These are phyloP conservation scores for Setipinna tenuifilis DNA, from an alignment of 2,797 vertebrate genomes.

Conservation along the genomic window DNA sequence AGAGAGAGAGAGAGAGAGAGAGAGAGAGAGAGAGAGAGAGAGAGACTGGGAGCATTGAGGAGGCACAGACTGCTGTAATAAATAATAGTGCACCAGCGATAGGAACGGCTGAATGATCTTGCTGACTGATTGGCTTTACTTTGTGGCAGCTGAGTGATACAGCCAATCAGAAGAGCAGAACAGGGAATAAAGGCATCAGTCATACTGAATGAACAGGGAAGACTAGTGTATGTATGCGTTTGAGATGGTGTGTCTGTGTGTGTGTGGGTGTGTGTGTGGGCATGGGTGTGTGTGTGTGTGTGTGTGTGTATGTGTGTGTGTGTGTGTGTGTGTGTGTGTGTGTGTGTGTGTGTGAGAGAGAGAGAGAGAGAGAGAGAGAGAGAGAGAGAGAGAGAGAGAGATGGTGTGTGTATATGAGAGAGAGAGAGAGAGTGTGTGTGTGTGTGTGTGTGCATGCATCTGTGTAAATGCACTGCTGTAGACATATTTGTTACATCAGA, in stretches of 20 bases:
- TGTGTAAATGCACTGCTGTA: slow-evolving; percentile 8
- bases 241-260: slow-evolving; percentile 14
- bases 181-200: slow-evolving; percentile 25
- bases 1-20: slow-evolving; percentile 1
- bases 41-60: background rate
- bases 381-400: background rate
- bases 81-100: background rate
- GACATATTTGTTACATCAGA: background rate
- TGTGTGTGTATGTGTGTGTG: slow-evolving; percentile 23
- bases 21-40: background rate
- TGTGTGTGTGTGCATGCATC: background rate
- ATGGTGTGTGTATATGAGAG: background rate
- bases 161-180: slow-evolving; percentile 25
- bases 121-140: slow-evolving; percentile 6
- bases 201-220: slow-evolving; percentile 5
- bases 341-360: background rate
- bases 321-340: slow-evolving; percentile 6
- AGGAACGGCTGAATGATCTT: background rate
- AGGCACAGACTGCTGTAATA: background rate
- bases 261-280: slow-evolving; percentile 18
- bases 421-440: background rate
- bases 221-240: slow-evolving; percentile 33
- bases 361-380: background rate
- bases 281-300: slow-evolving; percentile 21
- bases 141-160: background rate